Base-by-base conservation (phyloP, 2,888 invertebrate species). In the Fragum whitleyi region DNA sequence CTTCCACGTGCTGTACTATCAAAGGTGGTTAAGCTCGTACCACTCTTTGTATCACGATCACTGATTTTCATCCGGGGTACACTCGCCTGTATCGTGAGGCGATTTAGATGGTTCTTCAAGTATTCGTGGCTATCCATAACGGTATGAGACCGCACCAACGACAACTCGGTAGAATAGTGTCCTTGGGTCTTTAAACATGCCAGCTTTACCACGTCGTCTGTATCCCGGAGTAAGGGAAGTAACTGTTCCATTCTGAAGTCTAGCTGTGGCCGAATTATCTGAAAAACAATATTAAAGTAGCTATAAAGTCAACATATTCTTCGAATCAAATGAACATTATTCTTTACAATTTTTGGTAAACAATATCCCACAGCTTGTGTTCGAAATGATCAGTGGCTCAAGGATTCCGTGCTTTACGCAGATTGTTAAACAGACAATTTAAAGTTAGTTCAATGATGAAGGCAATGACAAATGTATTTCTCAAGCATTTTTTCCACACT, bases 21-120 rank as follows among this genome's bases (percentile, higher is more conserved):
- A 5, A 39, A 65, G 21, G 65, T 65, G 42, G 65, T 42, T 11
- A n/a, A 32, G 39, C 36, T 62, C n/a, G 62, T 62, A 1, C 65
- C 65, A 21, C 42, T 65, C 36, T 26, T 39, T 3, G 65, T 26
- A n/a, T 39, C 65, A 26, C 42, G 21, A 21, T 65, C 65, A 21
- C 9, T 65, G n/a, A 42, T 1, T 23, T n/a, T 65, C 42, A 42
- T 42, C n/a, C 21, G 16, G 2, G 65, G 65, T 1, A 65, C 21
- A 42, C 36, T 23, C n/a, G 65, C 65, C 5, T 19, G 42, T 42
- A 65, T 65, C 9, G 65, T 65, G 21, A 65, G n/a, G 2, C 42
- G 28, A 0, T 3, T 32, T 7, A 65, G 11, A 9, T 42, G 65
- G 9, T 21, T 65, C 1, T 39, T 39, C 23, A 26, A 23, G 23